Evolutionary conservation across 2,113 vertebrate genomes (phyloP).

Genomic region (Gyps fulvus): DNA sequence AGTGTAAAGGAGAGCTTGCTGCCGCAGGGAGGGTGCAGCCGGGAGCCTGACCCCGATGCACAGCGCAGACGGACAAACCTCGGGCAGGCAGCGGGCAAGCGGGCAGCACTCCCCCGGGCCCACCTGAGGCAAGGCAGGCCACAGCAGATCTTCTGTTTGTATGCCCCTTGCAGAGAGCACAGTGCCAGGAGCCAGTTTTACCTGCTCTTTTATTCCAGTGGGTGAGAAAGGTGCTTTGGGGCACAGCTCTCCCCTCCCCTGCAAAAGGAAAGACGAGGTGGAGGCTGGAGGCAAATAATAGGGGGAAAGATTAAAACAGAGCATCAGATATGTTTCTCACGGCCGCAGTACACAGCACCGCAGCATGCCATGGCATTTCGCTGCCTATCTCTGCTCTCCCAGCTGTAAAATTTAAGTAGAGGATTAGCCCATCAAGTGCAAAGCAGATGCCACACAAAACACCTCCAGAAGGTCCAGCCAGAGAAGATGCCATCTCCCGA

Average conservation of each 20-base stretch:
- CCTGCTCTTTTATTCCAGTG: not conserved
- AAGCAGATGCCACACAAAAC: not conserved
- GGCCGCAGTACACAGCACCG: not conserved
- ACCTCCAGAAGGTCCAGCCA: not conserved
- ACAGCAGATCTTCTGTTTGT: not conserved
- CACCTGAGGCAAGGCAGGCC: not conserved
- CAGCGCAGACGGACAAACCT: not conserved
- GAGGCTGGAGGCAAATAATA: not conserved
- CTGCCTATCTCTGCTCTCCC: not conserved
- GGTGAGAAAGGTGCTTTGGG: not conserved
- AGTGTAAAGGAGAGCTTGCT: not conserved
- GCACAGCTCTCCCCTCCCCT: not conserved
- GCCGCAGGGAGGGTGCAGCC: not conserved
- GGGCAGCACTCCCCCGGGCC: not conserved
- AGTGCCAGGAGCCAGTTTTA: not conserved
- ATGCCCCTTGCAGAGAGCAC: too few species aligned
- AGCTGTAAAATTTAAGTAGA: not conserved
- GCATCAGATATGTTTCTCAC: not conserved
- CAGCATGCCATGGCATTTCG: fast-evolving
- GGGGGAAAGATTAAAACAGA: not conserved
- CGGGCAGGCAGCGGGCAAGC: not conserved
- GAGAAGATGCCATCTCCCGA: not conserved
- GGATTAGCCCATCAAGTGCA: not conserved
- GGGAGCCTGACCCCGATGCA: not conserved
- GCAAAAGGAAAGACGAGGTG: not conserved